These are phyloP conservation scores for Trichacis sp. DNA, from an alignment of 2,888 invertebrate genomes.

Conservation along the genomic window DNA sequence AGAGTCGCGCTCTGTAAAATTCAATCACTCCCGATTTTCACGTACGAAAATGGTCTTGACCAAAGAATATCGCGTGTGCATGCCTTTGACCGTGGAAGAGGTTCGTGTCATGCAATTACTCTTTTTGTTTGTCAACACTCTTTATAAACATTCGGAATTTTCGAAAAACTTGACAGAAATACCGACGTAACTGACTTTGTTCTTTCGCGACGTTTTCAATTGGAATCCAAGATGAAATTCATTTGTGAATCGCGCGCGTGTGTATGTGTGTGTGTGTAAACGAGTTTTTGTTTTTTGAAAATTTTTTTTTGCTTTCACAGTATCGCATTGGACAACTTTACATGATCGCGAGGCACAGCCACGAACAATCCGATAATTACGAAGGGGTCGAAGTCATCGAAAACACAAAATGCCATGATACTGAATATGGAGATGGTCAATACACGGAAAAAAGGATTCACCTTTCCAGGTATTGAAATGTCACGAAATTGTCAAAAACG, in stretches of 20 bases:
- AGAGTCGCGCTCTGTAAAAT: too few relatives aligned
- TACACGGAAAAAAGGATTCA: constrained; percentile 92
- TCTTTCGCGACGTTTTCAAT: too few relatives aligned
- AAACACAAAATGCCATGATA: constrained; percentile 84
- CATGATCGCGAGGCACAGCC: constrained; percentile 94
- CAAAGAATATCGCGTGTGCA: constrained; percentile 91
- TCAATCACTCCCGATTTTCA: too few relatives aligned
- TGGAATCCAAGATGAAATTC: too few relatives aligned
- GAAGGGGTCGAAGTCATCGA: constrained; percentile 93
- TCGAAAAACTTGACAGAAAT: too few relatives aligned
- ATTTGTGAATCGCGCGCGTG: too few relatives aligned
- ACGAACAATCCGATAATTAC: constrained; percentile 89
- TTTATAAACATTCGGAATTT: too few relatives aligned
- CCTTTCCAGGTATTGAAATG: constrained; percentile 78
- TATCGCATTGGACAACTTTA: constrained; percentile 92
- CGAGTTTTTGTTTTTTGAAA: too few relatives aligned
- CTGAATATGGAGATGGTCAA: constrained; percentile 84
- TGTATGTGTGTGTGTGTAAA: too few relatives aligned
- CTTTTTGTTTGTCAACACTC: neutral
- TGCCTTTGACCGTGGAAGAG: constrained; percentile 93
- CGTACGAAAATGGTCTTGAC: constrained; percentile 86
- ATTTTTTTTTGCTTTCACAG: constrained; percentile 70
- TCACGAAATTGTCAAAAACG: too few relatives aligned
- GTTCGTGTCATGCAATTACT: constrained; percentile 70
- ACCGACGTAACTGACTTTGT: too few relatives aligned